phyloP scores from a whole-genome alignment of 1,140 invertebrate species.

The Schlechtendalia chinensis region DNA sequence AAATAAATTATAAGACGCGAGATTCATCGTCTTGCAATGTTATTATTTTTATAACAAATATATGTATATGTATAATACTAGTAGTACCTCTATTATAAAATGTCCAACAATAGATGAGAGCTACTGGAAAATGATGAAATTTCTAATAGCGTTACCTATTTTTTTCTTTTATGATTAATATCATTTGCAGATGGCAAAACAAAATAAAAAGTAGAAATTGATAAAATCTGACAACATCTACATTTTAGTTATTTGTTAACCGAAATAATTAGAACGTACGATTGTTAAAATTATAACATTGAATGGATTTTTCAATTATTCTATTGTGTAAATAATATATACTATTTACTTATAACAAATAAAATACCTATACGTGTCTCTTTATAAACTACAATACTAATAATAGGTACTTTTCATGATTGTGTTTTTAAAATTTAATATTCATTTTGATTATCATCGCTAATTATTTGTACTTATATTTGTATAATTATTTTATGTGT shows the following conservation, averaged over 20 bases:
- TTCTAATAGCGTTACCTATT: not conserved
- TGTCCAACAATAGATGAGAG: slow-evolving; percentile 4
- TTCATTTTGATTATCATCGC: not conserved
- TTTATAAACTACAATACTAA: not conserved
- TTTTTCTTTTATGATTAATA: slow-evolving; percentile 1
- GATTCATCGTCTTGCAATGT: not conserved
- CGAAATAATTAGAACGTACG: slow-evolving; percentile 29
- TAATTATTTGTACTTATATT: not conserved
- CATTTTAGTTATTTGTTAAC: slow-evolving; percentile 4
- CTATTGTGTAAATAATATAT: not conserved
- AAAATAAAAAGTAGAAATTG: not conserved
- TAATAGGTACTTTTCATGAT: not conserved
- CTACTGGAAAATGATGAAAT: not conserved
- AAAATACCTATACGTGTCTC: no score
- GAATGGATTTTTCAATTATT: not conserved
- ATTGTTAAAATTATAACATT: slow-evolving; percentile 29
- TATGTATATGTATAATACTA: not conserved
- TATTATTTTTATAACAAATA: not conserved
- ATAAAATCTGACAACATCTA: slow-evolving; percentile 8
- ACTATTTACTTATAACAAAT: not conserved
- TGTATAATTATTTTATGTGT: no score
- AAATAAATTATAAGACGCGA: not conserved
- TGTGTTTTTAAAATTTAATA: not conserved
- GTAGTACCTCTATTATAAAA: not conserved
- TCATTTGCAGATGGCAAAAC: not conserved